Conservation (phyloP, 2,113 vertebrate genomes). For the Xiphophorus maculatus region DNA sequence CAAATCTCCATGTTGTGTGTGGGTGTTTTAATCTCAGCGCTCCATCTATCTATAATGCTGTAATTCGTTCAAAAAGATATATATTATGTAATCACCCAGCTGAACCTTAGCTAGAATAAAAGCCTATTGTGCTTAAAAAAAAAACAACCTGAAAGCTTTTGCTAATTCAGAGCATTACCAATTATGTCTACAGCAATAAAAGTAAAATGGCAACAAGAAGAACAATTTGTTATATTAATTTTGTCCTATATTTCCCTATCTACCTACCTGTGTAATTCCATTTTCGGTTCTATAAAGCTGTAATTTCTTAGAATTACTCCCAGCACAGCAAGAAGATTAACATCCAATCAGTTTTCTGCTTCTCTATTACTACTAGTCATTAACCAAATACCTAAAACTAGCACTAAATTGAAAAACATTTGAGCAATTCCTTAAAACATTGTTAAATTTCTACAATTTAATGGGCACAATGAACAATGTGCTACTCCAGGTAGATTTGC, state of each 20-base stretch:
- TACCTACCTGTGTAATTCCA: background rate
- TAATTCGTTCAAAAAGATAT: conserved; percentile 39
- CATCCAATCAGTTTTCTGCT: background rate
- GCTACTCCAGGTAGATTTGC: no score
- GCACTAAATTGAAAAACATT: conserved; percentile 1
- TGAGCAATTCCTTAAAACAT: conserved; percentile 17
- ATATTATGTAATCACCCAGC: background rate
- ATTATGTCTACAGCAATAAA: background rate
- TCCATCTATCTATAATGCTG: conserved; percentile 26
- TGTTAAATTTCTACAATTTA: background rate
- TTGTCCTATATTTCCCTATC: background rate
- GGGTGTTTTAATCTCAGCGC: conserved; percentile 44
- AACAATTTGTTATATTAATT: background rate
- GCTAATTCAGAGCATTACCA: background rate
- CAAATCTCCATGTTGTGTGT: conserved; percentile 24
- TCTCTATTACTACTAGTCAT: background rate
- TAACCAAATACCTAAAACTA: background rate
- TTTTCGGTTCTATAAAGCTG: background rate
- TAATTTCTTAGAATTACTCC: background rate
- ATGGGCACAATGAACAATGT: no score
- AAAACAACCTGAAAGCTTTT: background rate
- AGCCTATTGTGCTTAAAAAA: background rate
- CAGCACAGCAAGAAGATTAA: background rate
- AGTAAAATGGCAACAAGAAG: background rate
- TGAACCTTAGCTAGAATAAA: conserved; percentile 17